A percentile compares a stretch with the other conserved stretches of the same genome.
Conservation (phyloP, 2,888 invertebrate genomes). For the Spisula solida region DNA sequence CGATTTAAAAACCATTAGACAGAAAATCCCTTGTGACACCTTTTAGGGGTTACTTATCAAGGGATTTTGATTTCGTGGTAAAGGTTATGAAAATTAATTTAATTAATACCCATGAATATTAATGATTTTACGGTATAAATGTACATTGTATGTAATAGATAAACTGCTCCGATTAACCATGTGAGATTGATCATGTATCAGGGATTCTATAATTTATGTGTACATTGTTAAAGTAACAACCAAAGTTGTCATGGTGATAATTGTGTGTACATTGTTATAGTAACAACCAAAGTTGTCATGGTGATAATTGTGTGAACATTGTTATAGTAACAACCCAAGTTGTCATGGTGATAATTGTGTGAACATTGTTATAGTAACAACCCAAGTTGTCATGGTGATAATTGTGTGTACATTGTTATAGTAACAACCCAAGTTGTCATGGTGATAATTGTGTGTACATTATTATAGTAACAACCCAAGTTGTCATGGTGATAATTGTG, state of each 20-base stretch:
- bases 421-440: not conserved
- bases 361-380: not conserved
- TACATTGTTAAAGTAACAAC: not conserved
- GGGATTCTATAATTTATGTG: not conserved
- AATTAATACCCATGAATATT: no score
- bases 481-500: not conserved
- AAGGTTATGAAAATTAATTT: no score
- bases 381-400: no score
- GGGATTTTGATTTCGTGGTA: no score
- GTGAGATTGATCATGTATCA: conserved; percentile 1
- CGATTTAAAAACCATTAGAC: no score
- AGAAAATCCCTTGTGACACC: no score
- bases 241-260: not conserved
- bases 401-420: not conserved
- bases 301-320: not conserved
- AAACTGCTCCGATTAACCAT: conserved; percentile 6
- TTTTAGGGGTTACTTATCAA: no score
- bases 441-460: not conserved
- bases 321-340: not conserved
- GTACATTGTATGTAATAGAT: not conserved
- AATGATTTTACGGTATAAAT: no score
- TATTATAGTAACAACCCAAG: not conserved
- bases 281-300: not conserved
- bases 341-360: not conserved
- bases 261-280: not conserved